These are phyloP conservation scores for Cenopis cana DNA, from an alignment of 2,888 invertebrate genomes.

Conservation along the genomic window DNA sequence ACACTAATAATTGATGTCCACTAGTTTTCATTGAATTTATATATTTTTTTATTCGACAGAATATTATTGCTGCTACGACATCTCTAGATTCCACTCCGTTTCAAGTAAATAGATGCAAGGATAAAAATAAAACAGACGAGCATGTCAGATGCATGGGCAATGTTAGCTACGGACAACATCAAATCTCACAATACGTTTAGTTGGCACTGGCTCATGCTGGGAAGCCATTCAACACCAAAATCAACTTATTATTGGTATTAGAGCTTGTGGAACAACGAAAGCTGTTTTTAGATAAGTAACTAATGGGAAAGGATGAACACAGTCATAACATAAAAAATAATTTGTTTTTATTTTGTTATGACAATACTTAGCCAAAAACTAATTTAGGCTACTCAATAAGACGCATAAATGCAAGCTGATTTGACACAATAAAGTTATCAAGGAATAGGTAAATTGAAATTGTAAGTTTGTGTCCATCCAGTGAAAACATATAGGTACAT, in stretches of 20 bases:
- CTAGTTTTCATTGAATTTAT: slow-evolving; percentile 8
- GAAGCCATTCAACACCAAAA: slow-evolving; percentile 42
- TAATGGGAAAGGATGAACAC: slow-evolving; percentile 35
- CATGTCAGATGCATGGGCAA: slow-evolving; percentile 66
- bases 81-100: slow-evolving; percentile 59
- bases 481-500: slow-evolving; percentile 1
- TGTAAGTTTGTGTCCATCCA: slow-evolving; percentile 29
- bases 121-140: slow-evolving; percentile 59
- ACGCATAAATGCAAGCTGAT: neutral
- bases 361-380: slow-evolving; percentile 13
- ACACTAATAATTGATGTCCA: neutral
- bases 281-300: slow-evolving; percentile 15
- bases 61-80: neutral
- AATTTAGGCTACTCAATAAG: neutral
- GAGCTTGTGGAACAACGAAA: slow-evolving; percentile 44
- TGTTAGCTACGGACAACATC: slow-evolving; percentile 61
- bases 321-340: slow-evolving; percentile 8
- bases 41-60: neutral
- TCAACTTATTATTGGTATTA: slow-evolving; percentile 38
- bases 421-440: too few species aligned
- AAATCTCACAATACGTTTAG: slow-evolving; percentile 59
- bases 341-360: slow-evolving; percentile 3
- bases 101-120: slow-evolving; percentile 49
- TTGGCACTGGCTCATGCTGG: slow-evolving; percentile 60
- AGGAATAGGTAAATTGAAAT: too few species aligned